A percentile compares a stretch with the other conserved stretches of the same genome.
phyloP scores from a whole-genome alignment of 2,113 vertebrate genomes.

The Phycodurus eques region DNA sequence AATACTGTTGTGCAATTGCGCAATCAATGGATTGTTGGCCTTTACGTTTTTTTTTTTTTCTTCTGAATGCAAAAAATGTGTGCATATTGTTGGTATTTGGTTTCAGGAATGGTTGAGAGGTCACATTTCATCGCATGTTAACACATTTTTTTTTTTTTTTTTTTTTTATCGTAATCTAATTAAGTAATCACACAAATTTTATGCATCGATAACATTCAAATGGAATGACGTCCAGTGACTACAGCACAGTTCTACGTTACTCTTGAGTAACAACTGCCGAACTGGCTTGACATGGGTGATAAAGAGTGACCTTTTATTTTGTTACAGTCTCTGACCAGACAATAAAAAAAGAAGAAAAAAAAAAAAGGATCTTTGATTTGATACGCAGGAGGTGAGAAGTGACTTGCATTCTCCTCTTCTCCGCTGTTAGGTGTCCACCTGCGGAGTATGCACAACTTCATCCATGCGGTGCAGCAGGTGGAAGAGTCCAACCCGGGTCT shows the following conservation, averaged over 20 bases:
- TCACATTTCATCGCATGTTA: background rate
- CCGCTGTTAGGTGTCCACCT: constrained; percentile 55
- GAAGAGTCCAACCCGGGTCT: constrained; percentile 50
- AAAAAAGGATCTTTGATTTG: too few species aligned
- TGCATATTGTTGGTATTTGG: background rate
- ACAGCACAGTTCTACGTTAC: background rate
- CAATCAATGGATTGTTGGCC: background rate
- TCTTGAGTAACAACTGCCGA: too few species aligned
- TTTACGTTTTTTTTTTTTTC: too few species aligned
- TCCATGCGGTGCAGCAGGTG: constrained; percentile 66
- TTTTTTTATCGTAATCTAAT: too few species aligned
- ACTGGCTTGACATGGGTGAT: too few species aligned
- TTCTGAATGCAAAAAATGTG: too few species aligned
- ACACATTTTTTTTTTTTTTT: too few species aligned
- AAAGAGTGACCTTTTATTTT: too few species aligned
- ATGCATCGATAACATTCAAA: background rate
- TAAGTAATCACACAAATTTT: too few species aligned
- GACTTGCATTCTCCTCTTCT: background rate
- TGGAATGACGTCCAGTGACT: too few species aligned
- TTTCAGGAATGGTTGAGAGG: background rate
- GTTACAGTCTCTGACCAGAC: too few species aligned
- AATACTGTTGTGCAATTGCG: background rate
- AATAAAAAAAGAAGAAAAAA: too few species aligned
- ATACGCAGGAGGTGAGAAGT: background rate
- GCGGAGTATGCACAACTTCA: constrained; percentile 72